Base-by-base conservation (phyloP, 2,113 vertebrate genomes). In the Malurus cyaneus region DNA sequence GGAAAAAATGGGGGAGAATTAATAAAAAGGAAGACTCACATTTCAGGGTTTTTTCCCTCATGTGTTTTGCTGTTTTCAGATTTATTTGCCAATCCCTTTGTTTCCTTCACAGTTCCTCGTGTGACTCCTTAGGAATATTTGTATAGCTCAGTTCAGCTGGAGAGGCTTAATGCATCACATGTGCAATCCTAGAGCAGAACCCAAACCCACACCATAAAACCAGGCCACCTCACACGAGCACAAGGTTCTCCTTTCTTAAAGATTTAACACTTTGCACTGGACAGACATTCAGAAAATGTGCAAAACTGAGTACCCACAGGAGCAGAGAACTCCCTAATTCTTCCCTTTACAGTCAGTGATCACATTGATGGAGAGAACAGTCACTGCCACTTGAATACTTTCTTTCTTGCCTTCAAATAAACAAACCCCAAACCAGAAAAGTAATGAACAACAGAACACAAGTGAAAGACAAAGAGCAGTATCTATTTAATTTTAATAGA, bases 401-500 rank as follows among this genome's bases (percentile, higher is more conserved):
- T 52, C 17, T 59, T 82, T 60, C 31, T 85, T 42, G 29, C 34
- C 11, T n/a, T 83, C 6, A 66, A 60, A 41, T 25, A 24, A 46
- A 18, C 28, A 26, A 46, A 72, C 11, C 5, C 60, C 76, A 88
- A 73, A 59, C 8, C 10, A 80, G 49, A 62, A 31, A 73, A 86
- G 41, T 12, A 83, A 79, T 1, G 4, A 14, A 73, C 67, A 86
- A 89, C 46, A 85, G 73, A 80, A 70, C 18, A 8, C n/a, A 67
- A 65, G 44, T 24, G 53, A 53, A 64, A 70, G 24, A 65, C 34
- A 56, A 41, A 0, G 18, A 77, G 26, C 13, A 66, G 15, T 39
- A 67, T 64, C 32, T 74, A 65, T 85, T 94, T 93, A 54, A 70
- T 94, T 92, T 77, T 66, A 90, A 81, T 57, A 85, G 25, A 86